phyloP scores from a whole-genome alignment of 2,113 vertebrate genomes.

The Anguilla rostrata region DNA sequence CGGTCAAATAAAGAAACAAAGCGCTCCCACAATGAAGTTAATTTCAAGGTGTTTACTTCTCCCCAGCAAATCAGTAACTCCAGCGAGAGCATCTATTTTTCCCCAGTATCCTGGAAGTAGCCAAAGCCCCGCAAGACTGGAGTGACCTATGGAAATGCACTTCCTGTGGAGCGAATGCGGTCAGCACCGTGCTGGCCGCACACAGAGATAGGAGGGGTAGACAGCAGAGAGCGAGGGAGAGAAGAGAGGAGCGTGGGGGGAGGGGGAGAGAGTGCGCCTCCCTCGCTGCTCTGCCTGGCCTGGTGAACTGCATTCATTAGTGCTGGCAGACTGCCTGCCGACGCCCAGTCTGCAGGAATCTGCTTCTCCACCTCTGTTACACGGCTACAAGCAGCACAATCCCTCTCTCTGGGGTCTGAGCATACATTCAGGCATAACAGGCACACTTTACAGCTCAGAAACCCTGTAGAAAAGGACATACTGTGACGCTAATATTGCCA shows the following conservation, averaged over 20 bases:
- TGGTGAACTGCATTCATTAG: background rate
- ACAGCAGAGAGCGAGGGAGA: background rate
- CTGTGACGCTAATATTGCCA: no score
- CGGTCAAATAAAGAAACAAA: background rate
- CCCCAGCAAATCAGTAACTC: slow-evolving; percentile 19
- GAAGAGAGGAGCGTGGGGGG: background rate
- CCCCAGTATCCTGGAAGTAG: slow-evolving; percentile 42
- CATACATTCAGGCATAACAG: background rate
- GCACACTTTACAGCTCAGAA: background rate
- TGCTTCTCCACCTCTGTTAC: background rate
- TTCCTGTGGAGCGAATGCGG: background rate
- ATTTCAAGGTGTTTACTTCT: slow-evolving; percentile 4
- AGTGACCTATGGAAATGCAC: slow-evolving; percentile 33
- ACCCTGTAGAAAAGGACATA: no score
- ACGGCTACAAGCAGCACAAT: background rate
- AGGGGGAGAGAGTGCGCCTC: background rate
- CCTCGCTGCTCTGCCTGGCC: slow-evolving; percentile 1
- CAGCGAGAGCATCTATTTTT: slow-evolving; percentile 47
- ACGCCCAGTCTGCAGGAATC: slow-evolving; percentile 10
- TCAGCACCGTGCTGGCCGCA: background rate
- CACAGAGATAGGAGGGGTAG: background rate
- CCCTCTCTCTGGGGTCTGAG: background rate
- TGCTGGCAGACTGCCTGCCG: background rate
- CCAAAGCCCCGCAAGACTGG: slow-evolving; percentile 28
- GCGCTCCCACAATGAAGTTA: background rate